Percentiles rank a stretch among this genome's conserved stretches.
phyloP scores from a whole-genome alignment of 2,888 invertebrate genomes.

The Lagria hirta region DNA sequence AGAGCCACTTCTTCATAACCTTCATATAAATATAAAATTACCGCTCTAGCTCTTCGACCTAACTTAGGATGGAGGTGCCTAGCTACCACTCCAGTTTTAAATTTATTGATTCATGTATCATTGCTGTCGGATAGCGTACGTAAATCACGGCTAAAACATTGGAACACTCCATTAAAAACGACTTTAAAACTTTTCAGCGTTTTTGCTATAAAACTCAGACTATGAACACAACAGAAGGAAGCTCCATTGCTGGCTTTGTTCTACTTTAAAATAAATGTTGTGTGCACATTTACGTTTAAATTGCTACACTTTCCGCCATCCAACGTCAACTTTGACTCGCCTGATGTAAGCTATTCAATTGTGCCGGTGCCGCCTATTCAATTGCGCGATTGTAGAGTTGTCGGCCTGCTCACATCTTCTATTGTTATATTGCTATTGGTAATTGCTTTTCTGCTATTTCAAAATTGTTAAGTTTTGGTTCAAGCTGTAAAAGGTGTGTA shows the following conservation, averaged over 20 bases:
- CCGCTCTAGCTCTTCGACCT: too few species aligned
- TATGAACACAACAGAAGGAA: constrained; percentile 20
- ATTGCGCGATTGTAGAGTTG: constrained; percentile 44
- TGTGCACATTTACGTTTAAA: constrained; percentile 43
- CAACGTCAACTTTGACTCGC: constrained; percentile 34
- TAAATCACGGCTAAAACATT: too few species aligned
- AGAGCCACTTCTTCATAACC: constrained; percentile 15
- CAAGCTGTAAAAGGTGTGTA: too few species aligned
- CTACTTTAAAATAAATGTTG: constrained; percentile 33
- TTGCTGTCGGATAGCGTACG: constrained; percentile 1
- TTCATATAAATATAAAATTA: constrained; percentile 20
- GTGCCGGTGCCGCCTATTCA: constrained; percentile 41
- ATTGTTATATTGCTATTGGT: too few species aligned
- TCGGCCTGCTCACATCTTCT: too few species aligned
- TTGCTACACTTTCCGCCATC: constrained; percentile 41
- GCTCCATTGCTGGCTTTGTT: constrained; percentile 21
- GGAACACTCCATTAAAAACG: constrained; percentile 25
- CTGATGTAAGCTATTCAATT: constrained; percentile 44
- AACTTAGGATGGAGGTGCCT: too few species aligned
- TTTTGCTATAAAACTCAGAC: constrained; percentile 21
- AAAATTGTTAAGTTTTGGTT: too few species aligned
- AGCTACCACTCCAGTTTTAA: too few species aligned
- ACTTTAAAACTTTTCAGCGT: constrained; percentile 21
- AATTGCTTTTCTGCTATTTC: too few species aligned
- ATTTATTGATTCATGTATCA: constrained; percentile 13